These are phyloP conservation scores for Podarcis muralis DNA, from an alignment of 2,113 vertebrate species.

Conservation along the genomic window DNA sequence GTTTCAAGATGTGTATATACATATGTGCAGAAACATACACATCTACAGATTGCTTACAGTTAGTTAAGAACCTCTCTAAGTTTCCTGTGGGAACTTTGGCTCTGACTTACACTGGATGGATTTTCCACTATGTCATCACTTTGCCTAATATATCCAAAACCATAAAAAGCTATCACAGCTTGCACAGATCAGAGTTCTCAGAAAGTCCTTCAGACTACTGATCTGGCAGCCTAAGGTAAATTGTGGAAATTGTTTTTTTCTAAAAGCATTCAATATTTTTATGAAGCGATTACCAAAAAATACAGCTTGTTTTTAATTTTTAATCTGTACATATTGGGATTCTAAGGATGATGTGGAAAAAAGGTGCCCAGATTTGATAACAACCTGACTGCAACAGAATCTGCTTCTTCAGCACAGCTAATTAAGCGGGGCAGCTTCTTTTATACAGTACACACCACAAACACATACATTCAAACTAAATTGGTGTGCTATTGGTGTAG, in stretches of 20 bases:
- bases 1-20: neutral
- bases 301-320: neutral
- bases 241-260: neutral
- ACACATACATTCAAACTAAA: neutral
- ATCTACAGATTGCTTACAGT: neutral
- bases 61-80: neutral
- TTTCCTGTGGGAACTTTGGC: slow-evolving; percentile 28
- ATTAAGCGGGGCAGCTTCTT: neutral
- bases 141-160: neutral
- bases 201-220: neutral
- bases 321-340: neutral
- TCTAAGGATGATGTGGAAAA: neutral
- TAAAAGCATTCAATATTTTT: neutral
- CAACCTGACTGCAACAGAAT: neutral
- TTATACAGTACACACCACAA: neutral
- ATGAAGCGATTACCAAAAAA: neutral
- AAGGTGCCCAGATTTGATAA: neutral
- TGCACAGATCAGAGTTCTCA: neutral
- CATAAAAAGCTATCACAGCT: neutral
- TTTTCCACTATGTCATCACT: slow-evolving; percentile 10
- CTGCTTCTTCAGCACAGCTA: neutral
- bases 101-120: neutral
- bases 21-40: neutral
- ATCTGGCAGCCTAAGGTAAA: neutral
- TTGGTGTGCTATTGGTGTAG: neutral